These are phyloP conservation scores for Parambassis ranga DNA, from an alignment of 2,797 vertebrate species.

Conservation along the genomic window DNA sequence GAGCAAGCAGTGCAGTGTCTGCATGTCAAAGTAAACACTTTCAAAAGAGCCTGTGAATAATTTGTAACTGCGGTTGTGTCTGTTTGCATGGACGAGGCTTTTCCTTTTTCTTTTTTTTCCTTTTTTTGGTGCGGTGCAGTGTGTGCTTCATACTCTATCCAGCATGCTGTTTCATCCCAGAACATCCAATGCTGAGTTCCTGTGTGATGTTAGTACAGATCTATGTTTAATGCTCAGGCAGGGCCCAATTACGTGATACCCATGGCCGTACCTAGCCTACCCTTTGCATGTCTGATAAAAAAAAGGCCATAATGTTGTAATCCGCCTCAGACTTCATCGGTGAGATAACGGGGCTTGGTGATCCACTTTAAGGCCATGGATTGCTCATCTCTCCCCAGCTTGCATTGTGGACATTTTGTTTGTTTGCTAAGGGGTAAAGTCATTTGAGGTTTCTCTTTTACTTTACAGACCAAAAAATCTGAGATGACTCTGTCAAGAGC, in stretches of 20 bases:
- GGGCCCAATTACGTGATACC: slow-evolving; percentile 55
- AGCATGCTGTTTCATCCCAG: slow-evolving; percentile 58
- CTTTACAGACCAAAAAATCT: slow-evolving; percentile 7
- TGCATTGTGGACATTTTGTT: not conserved
- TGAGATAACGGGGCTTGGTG: slow-evolving; percentile 5
- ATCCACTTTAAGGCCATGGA: slow-evolving; percentile 30
- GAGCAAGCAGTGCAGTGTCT: slow-evolving; percentile 1
- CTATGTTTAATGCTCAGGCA: slow-evolving; percentile 52
- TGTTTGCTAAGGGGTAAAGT: slow-evolving; percentile 17
- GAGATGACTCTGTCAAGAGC: slow-evolving; percentile 11
- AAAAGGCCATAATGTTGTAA: slow-evolving; percentile 17
- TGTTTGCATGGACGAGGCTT: slow-evolving; percentile 40
- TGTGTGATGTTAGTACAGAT: slow-evolving; percentile 59
- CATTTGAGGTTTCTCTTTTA: slow-evolving; percentile 16
- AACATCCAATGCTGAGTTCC: slow-evolving; percentile 36
- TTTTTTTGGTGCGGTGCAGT: slow-evolving; percentile 7
- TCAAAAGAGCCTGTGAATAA: slow-evolving; percentile 59
- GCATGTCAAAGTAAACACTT: slow-evolving; percentile 51
- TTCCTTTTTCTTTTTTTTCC: not conserved
- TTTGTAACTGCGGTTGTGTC: slow-evolving; percentile 43
- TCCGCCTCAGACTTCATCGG: not conserved
- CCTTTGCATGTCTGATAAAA: slow-evolving; percentile 9
- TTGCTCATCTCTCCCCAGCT: slow-evolving; percentile 16
- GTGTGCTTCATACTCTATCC: slow-evolving; percentile 39
- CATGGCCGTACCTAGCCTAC: slow-evolving; percentile 29